Conservation (phyloP, 2,113 vertebrate species). For the Epinephelus cyanopodus region DNA sequence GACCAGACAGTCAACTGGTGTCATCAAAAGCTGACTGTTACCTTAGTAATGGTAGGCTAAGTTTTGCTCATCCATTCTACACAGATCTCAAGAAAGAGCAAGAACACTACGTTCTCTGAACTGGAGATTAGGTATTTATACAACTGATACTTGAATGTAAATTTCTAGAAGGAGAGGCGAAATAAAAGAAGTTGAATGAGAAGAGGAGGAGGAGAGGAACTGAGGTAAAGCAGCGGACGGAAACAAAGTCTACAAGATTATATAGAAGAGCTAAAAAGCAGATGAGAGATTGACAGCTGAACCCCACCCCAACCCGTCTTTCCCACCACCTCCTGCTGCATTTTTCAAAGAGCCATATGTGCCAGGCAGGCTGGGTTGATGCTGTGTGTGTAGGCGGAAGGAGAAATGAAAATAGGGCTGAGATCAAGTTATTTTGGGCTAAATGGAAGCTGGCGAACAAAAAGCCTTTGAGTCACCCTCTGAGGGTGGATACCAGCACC, state of each 20-base stretch:
- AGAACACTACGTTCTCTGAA: neutral
- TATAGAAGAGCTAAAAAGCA: conserved; percentile 17
- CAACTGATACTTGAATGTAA: neutral
- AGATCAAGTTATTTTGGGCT: conserved; percentile 80
- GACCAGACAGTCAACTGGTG: neutral
- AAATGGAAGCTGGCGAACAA: conserved; percentile 73
- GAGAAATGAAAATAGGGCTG: conserved; percentile 79
- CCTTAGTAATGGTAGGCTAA: neutral
- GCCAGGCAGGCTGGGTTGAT: conserved; percentile 64
- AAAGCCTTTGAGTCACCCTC: conserved; percentile 78
- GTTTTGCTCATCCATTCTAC: neutral
- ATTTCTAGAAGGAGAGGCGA: neutral
- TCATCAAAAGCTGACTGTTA: neutral
- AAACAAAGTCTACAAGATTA: conserved; percentile 22
- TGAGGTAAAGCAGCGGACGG: neutral
- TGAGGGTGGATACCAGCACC: conserved; percentile 64
- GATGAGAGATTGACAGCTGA: conserved; percentile 54
- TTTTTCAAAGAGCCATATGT: conserved; percentile 66
- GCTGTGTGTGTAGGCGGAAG: conserved; percentile 75
- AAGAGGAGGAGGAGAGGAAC: neutral
- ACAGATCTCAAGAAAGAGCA: neutral
- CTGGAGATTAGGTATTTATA: neutral
- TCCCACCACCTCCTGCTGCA: conserved; percentile 51
- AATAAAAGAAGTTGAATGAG: neutral
- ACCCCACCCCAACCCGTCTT: conserved; percentile 24